Evolutionary conservation across 2,888 invertebrate genomes (phyloP).

Genomic region (Microchrysa polita): DNA sequence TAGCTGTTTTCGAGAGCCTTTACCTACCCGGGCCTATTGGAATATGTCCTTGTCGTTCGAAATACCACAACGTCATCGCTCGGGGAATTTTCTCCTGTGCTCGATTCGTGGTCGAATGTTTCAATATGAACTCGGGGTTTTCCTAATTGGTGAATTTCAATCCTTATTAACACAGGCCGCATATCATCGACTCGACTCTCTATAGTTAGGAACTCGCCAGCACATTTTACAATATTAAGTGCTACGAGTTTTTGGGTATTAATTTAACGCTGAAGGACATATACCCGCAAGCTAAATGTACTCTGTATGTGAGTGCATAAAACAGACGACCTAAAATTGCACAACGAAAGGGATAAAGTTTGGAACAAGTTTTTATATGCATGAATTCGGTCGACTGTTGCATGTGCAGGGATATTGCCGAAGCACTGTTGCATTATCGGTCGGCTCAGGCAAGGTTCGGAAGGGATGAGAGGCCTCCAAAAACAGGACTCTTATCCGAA

Average conservation of each 20-base stretch:
- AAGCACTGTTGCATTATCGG: not conserved
- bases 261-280: conserved; percentile 30
- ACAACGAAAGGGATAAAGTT: no score
- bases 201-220: conserved; percentile 23
- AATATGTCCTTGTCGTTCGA: not conserved
- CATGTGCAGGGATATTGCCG: not conserved
- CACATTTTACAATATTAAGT: conserved; percentile 31
- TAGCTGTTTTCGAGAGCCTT: not conserved
- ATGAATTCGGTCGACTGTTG: no score
- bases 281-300: not conserved
- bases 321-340: not conserved
- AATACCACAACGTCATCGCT: not conserved
- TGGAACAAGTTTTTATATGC: no score
- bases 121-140: not conserved
- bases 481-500: not conserved
- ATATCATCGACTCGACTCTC: conserved; percentile 37
- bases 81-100: not conserved
- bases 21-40: not conserved
- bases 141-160: conserved; percentile 40
- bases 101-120: not conserved
- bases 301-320: no score
- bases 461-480: no score
- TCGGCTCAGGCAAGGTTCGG: not conserved
- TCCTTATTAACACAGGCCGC: conserved; percentile 42
- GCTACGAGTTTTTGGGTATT: conserved; percentile 26